phyloP scores from a whole-genome alignment of 2,113 vertebrate genomes.

The Nesogale talazaci region DNA sequence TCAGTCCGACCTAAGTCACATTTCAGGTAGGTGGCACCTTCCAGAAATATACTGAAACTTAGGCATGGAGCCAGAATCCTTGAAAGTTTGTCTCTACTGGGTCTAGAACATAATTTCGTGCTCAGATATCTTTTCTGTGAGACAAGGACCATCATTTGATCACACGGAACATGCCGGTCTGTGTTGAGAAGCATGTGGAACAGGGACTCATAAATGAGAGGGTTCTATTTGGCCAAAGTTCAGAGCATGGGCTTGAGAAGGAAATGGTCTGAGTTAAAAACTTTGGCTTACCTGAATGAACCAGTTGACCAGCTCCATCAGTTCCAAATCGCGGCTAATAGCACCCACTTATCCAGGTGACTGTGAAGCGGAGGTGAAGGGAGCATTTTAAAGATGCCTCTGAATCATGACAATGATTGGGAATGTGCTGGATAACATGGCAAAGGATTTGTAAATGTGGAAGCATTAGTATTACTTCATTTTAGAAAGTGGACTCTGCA shows the following conservation, averaged over 20 bases:
- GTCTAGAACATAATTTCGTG: not conserved
- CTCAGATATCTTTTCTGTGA: not conserved
- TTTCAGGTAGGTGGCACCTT: not conserved
- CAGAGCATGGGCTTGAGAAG: not conserved
- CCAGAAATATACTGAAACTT: not conserved
- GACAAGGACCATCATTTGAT: not conserved
- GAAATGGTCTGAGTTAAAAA: not conserved
- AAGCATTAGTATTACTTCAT: conserved; percentile 30
- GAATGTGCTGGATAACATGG: not conserved
- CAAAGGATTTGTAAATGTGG: conserved; percentile 6
- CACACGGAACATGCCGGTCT: not conserved
- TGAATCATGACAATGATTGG: not conserved
- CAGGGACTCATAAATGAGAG: not conserved
- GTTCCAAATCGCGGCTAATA: not conserved
- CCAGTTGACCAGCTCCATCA: not conserved
- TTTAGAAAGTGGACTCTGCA: not conserved
- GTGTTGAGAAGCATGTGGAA: not conserved
- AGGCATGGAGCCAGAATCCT: not conserved
- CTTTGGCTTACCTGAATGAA: not conserved
- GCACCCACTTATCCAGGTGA: not conserved
- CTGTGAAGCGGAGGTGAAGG: not conserved
- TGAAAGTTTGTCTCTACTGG: not conserved
- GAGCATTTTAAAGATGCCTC: not conserved
- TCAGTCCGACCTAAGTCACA: not conserved
- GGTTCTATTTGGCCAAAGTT: not conserved